Evolutionary conservation across 2,797 vertebrate species (phyloP).

Genomic region (Cichlasoma orientale): DNA sequence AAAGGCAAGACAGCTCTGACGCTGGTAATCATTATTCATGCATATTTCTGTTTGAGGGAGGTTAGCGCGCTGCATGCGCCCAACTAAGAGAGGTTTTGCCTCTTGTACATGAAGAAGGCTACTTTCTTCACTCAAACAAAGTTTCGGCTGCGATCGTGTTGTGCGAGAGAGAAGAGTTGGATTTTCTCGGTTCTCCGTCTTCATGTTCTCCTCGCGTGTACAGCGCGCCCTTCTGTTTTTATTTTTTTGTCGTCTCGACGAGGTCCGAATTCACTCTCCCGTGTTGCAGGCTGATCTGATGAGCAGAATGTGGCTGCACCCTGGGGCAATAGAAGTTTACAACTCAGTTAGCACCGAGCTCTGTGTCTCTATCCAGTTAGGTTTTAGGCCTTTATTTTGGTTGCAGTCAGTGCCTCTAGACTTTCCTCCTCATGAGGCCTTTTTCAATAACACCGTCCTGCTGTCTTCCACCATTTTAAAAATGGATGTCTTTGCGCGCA

Average conservation of each 20-base stretch:
- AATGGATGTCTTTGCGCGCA: constrained; percentile 52
- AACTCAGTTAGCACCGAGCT: constrained; percentile 61
- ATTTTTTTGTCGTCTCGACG: constrained; percentile 23
- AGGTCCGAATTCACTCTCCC: constrained; percentile 44
- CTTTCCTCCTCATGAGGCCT: constrained; percentile 4
- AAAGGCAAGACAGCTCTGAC: constrained; percentile 33
- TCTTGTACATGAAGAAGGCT: constrained; percentile 5
- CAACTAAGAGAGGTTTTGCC: constrained; percentile 4
- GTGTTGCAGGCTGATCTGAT: constrained; percentile 59
- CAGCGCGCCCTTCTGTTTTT: neutral
- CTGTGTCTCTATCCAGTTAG: constrained; percentile 51
- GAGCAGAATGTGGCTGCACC: constrained; percentile 54
- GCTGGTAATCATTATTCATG: constrained; percentile 47
- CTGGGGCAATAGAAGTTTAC: constrained; percentile 62
- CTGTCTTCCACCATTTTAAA: constrained; percentile 49
- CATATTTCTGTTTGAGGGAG: constrained; percentile 51
- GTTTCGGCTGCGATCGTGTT: constrained; percentile 21
- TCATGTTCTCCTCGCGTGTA: neutral
- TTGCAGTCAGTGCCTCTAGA: constrained; percentile 11
- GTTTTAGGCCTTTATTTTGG: constrained; percentile 36
- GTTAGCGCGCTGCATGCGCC: neutral
- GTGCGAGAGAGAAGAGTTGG: constrained; percentile 14
- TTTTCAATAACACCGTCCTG: constrained; percentile 26
- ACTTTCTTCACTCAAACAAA: neutral
- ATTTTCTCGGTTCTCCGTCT: constrained; percentile 43